Base-by-base conservation (phyloP, 2,113 vertebrate genomes). In the Trogon surrucura region DNA sequence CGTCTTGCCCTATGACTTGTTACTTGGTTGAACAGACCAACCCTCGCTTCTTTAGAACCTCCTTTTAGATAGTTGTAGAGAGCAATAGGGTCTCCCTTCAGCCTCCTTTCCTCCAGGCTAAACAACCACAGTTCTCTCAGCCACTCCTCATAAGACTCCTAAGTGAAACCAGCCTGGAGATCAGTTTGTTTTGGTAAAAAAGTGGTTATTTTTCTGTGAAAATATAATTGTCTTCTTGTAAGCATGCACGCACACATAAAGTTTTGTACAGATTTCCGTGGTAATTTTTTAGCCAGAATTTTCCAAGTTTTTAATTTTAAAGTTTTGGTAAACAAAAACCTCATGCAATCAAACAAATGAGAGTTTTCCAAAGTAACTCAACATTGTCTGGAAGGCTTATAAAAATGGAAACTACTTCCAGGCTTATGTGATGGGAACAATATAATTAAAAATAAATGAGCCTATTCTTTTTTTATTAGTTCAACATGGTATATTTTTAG, bases 391-490 rank as follows among this genome's bases (percentile, higher is more conserved):
- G 23, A 85, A 88, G 29, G 16, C 41, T 57, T 91, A 36, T 93
- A 74, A 85, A 94, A 96, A 88, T 82, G 50, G 62, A 82, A 91
- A 88, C n/a, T 85, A 20, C 89, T 93, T 91, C 26, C 41, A 88
- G 30, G 18, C 45, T 93, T 91, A 88, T 65, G 17, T 85, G 91
- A 87, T 53, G n/a, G 29, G 41, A 94, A 87, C 65, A 72, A 73
- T 75, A 19, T 54, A 79, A 79, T 85, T 89, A 93, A 94, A 95
- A 94, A 93, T 93, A 83, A 81, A 95, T 89, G 47, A 95, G 16
- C 45, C 34, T 88, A 11, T 95, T 89, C n/a, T 84, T 93, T 74
- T 86, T 87, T 87, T 89, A 80, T 82, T 92, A 29, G 25, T 85
- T 94, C 67, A 82, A 50, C 41, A 45, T 45, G 16, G 30, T 79